Evolutionary conservation across 1,140 invertebrate genomes (phyloP), one percentile per base, ranked within the genome.

Genomic region (Bicyclus anynana): DNA sequence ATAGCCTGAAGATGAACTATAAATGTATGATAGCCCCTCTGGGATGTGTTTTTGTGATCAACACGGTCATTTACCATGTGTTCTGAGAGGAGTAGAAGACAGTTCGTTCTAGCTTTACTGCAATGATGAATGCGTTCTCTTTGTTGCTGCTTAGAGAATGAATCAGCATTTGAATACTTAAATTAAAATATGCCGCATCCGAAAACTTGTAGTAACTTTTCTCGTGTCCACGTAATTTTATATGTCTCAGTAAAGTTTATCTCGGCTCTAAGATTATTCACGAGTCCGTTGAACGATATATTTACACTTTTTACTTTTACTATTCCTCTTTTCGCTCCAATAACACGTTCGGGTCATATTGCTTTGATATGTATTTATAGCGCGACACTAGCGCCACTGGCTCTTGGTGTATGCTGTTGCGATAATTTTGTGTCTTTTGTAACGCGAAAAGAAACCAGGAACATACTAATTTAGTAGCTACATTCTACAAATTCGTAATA

Each of bases 201-300:
- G 60, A 33, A 29, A 13, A 56, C 16, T 46, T 37, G 35, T 57
- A 17, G 60, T 69, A 58, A n/a, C 6, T 6, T 33, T 74, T 67
- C 66, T 3, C 21, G 55, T 44, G 44, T 78, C 72, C 2, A n/a
- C 18, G 61, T 57, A 29, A 65, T 65, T 77, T 71, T 72, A 74
- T 74, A 75, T 74, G 64, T 82, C 79, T 72, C 72, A 57, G 69
- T 76, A 74, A 77, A 74, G 70, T 81, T 78, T 78, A 80, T 83
- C 73, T 74, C 49, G 38, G 65, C 56, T 70, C 69, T 71, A 68
- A 77, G 70, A 81, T 82, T 80, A 84, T 80, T 81, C 77, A 80
- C 74, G 67, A 68, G 73, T 65, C 61, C 77, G 82, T 70, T 83
- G 80, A 85, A 67, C 78, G 80, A 85, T 83, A 85, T 85, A 83